A percentile compares a stretch with the other conserved stretches of the same genome.
Conservation (phyloP, 2,113 vertebrate species). For the Carollia perspicillata region DNA sequence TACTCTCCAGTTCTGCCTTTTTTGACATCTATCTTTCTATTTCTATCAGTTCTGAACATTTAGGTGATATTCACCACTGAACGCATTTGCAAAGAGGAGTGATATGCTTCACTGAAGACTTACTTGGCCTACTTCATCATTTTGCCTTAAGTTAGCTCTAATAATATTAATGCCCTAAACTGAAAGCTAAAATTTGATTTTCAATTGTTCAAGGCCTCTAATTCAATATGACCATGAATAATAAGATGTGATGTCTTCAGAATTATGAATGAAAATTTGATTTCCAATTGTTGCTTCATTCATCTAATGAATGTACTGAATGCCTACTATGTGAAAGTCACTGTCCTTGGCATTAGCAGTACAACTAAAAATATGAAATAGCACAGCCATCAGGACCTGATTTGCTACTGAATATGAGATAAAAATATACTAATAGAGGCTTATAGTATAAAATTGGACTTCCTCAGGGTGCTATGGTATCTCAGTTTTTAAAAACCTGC, state of each 20-base stretch:
- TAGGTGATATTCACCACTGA: background rate
- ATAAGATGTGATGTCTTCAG: constrained; percentile 70
- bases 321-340: background rate
- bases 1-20: background rate
- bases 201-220: constrained; percentile 71
- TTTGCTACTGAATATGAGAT: background rate
- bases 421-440: background rate
- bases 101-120: background rate
- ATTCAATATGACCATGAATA: constrained; percentile 64
- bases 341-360: background rate
- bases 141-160: constrained; percentile 46
- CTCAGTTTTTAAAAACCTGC: background rate
- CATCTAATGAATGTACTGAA: constrained; percentile 22
- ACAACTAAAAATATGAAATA: background rate
- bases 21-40: background rate
- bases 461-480: background rate
- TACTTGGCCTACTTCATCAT: constrained; percentile 49
- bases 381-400: background rate
- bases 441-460: background rate
- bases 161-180: constrained; percentile 68
- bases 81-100: background rate
- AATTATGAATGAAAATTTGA: constrained; percentile 69
- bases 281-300: constrained; percentile 61
- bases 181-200: constrained; percentile 74
- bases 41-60: constrained; percentile 15